Percentiles rank a stretch among this genome's conserved stretches.
Evolutionary conservation across 2,797 vertebrate genomes (phyloP).

Genomic region (Danionella dracula): DNA sequence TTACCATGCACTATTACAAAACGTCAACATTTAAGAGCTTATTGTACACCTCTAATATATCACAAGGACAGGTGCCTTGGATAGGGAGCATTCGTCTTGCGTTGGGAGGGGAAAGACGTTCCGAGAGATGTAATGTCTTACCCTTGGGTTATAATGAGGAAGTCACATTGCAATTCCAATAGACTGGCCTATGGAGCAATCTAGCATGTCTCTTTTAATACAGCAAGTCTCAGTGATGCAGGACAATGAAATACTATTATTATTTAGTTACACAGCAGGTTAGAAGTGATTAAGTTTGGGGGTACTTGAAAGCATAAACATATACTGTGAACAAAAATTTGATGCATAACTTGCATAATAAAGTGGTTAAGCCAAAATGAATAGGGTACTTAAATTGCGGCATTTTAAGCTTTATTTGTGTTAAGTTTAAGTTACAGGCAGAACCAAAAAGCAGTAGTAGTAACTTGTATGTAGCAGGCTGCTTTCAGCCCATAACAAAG

Average conservation of each 20-base stretch:
- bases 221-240: constrained; percentile 38
- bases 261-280: constrained; percentile 16
- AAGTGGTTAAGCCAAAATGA: neutral
- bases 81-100: constrained; percentile 54
- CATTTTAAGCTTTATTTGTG: neutral
- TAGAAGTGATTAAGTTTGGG: neutral
- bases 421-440: neutral
- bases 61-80: constrained; percentile 61
- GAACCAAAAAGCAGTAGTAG: constrained; percentile 3
- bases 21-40: constrained; percentile 72
- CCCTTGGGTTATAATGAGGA: constrained; percentile 44
- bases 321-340: too few species aligned
- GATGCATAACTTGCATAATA: too few species aligned
- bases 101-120: constrained; percentile 48
- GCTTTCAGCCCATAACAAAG: constrained; percentile 65
- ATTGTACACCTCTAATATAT: constrained; percentile 64
- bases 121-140: constrained; percentile 41
- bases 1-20: constrained; percentile 75
- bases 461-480: constrained; percentile 14
- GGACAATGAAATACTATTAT: constrained; percentile 29
- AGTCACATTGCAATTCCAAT: constrained; percentile 43
- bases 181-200: constrained; percentile 34
- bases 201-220: constrained; percentile 40
- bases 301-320: constrained; percentile 4
- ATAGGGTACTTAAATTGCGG: neutral